A percentile compares a stretch with the other conserved stretches of the same genome.
Evolutionary conservation across 2,113 vertebrate species (phyloP).

Genomic region (Mus pahari): DNA sequence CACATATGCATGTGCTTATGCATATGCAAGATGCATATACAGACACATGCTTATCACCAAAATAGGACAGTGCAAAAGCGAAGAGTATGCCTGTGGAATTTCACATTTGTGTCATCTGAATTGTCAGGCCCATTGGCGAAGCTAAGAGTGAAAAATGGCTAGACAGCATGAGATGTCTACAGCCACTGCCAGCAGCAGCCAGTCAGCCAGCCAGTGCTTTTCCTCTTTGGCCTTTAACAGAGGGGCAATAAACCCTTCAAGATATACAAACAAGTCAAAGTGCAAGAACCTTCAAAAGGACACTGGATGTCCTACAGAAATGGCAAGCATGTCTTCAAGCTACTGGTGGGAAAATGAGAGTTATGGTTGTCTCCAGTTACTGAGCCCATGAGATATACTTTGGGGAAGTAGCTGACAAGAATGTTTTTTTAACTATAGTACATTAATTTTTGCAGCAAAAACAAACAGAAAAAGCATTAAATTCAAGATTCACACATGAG

Average conservation of each 20-base stretch:
- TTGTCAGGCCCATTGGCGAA: no score
- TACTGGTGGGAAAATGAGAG: not conserved
- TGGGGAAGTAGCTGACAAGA: not conserved
- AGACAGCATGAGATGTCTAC: no score
- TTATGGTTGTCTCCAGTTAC: not conserved
- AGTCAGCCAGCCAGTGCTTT: not conserved
- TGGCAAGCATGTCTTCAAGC: not conserved
- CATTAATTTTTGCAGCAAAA: not conserved
- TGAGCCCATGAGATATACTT: no score
- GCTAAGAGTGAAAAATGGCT: not conserved
- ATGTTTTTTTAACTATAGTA: not conserved
- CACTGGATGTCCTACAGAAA: not conserved
- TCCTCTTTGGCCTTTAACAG: not conserved
- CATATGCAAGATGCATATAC: not conserved
- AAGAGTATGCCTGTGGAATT: not conserved
- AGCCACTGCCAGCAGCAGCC: not conserved
- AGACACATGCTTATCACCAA: not conserved
- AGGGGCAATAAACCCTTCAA: not conserved
- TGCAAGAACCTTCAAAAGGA: not conserved
- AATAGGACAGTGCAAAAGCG: not conserved
- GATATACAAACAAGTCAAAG: not conserved
- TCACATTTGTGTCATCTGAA: not conserved
- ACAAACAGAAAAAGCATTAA: not conserved
- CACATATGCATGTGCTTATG: not conserved
- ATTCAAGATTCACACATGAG: not conserved